Conservation (phyloP, 1,140 invertebrate genomes). For the Ptiloglossa arizonensis region DNA sequence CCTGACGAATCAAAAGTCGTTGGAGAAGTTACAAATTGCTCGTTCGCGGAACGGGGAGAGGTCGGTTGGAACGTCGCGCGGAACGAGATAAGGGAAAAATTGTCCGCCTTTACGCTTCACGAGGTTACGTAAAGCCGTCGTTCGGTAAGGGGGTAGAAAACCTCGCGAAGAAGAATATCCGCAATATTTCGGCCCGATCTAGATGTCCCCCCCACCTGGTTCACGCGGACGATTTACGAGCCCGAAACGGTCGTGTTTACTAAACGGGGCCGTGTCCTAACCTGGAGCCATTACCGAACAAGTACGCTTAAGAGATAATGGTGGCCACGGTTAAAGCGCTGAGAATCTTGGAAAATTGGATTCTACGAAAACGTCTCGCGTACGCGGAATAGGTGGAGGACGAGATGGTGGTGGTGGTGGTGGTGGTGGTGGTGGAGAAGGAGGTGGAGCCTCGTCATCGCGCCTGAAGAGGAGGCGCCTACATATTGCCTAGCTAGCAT, state of each 20-base stretch:
- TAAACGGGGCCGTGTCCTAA: conserved; percentile 51
- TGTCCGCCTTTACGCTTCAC: not conserved
- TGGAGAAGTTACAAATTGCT: too few relatives aligned
- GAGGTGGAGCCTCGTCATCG: conserved; percentile 14
- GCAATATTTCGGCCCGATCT: conserved; percentile 35
- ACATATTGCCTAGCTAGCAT: conserved; percentile 25
- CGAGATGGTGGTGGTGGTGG: too few relatives aligned
- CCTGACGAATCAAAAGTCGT: too few relatives aligned
- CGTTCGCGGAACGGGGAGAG: too few relatives aligned
- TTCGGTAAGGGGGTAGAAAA: not conserved
- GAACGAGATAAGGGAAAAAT: conserved; percentile 19
- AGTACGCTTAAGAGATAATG: conserved; percentile 63
- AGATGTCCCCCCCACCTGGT: conserved; percentile 5
- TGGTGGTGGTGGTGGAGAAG: too few relatives aligned
- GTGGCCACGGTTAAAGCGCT: conserved; percentile 50
- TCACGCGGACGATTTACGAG: conserved; percentile 49
- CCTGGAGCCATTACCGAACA: conserved; percentile 53
- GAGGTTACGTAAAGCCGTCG: not conserved
- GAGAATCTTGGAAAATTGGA: conserved; percentile 66
- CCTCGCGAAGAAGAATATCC: conserved; percentile 42
- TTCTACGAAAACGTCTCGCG: conserved; percentile 53
- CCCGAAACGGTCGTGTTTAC: conserved; percentile 58
- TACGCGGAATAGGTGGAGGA: too few relatives aligned
- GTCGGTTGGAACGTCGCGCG: not conserved
- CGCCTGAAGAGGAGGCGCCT: conserved; percentile 5